Conservation (phyloP, 1,140 invertebrate species). For the Habropoda laboriosa region DNA sequence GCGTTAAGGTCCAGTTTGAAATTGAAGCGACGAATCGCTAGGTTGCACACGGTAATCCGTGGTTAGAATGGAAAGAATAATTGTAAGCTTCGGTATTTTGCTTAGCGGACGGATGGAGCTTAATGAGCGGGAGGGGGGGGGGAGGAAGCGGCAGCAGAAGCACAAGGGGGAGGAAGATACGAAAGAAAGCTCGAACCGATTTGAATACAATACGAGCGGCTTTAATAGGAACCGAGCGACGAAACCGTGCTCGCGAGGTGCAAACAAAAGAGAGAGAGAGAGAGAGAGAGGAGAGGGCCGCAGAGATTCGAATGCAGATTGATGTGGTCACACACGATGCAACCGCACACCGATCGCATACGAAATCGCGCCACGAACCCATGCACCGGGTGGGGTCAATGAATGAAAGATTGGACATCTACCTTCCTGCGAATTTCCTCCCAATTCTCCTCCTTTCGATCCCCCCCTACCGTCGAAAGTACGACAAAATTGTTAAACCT, state of each 20-base stretch:
- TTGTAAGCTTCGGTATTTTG: conserved; percentile 65
- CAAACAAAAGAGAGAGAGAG: conserved; percentile 70
- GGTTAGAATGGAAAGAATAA: too few species aligned
- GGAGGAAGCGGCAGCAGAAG: conserved; percentile 33
- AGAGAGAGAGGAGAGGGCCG: conserved; percentile 30
- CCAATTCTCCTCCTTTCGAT: conserved; percentile 8
- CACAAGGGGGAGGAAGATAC: conserved; percentile 5
- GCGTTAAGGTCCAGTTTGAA: too few species aligned
- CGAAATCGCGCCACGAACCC: conserved; percentile 61
- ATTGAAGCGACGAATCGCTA: too few species aligned
- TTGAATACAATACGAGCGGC: conserved; percentile 79
- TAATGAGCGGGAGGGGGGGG: conserved; percentile 41
- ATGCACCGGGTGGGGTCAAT: conserved; percentile 59
- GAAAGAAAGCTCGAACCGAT: conserved; percentile 69
- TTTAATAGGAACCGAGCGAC: conserved; percentile 72
- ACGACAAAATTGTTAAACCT: too few species aligned
- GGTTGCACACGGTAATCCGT: too few species aligned
- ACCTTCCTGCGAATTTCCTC: conserved; percentile 47
- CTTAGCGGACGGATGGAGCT: conserved; percentile 30
- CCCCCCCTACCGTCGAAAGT: too few species aligned
- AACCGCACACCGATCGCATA: conserved; percentile 75
- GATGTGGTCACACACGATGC: conserved; percentile 81
- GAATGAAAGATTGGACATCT: conserved; percentile 62
- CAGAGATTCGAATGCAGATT: conserved; percentile 76
- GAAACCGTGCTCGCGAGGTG: conserved; percentile 74